Evolutionary conservation across 1,140 invertebrate genomes (phyloP).

Genomic region (Heliconius nattereri): DNA sequence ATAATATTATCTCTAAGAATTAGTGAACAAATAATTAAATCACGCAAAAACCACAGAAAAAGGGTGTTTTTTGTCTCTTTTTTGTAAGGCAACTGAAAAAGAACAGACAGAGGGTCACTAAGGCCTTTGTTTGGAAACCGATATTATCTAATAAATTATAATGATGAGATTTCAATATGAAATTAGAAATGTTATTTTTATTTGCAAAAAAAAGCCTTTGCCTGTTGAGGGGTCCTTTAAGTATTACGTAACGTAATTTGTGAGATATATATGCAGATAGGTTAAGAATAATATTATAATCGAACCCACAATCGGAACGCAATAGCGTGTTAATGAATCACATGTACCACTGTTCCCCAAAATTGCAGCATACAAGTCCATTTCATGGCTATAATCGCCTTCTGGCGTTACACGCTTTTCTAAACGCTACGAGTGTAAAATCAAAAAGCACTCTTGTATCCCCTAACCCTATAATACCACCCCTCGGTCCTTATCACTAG

Average conservation of each 20-base stretch:
- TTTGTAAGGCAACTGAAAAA: background rate
- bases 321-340: background rate
- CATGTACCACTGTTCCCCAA: background rate
- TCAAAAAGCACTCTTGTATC: conserved; percentile 23
- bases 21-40: conserved; percentile 28
- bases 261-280: too few relatives aligned
- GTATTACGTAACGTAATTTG: too few relatives aligned
- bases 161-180: conserved; percentile 1
- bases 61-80: conserved; percentile 14
- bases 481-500: background rate
- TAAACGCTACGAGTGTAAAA: conserved; percentile 19
- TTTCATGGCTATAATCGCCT: conserved; percentile 19
- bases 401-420: conserved; percentile 16
- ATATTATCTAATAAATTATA: conserved; percentile 13
- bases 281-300: background rate
- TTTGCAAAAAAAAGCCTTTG: too few relatives aligned
- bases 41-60: conserved; percentile 27
- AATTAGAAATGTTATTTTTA: background rate
- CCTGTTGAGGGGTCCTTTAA: too few relatives aligned
- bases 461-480: conserved; percentile 19
- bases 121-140: conserved; percentile 4
- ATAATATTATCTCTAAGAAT: conserved; percentile 17
- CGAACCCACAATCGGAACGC: background rate
- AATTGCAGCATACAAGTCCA: conserved; percentile 11
- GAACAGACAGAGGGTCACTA: conserved; percentile 23